A percentile compares a stretch with the other conserved stretches of the same genome.
phyloP scores from a whole-genome alignment of 35 echinoderm and acorn worm species.

The Heliocidaris tuberculata region DNA sequence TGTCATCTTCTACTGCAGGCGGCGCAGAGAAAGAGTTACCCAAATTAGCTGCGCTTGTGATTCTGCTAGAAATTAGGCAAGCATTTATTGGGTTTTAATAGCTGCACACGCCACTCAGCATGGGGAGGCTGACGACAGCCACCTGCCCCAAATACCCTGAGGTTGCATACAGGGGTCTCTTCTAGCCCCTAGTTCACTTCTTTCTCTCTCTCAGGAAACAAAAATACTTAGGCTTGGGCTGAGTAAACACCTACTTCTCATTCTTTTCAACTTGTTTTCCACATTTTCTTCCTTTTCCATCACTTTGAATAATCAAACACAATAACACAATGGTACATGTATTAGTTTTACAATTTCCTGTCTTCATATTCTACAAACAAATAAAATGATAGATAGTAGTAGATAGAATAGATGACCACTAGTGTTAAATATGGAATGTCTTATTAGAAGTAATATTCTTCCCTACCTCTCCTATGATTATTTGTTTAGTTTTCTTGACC shows the following conservation, averaged over 20 bases:
- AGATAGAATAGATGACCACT: too few relatives aligned
- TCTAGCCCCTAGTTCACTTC: background rate
- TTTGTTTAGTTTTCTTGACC: too few relatives aligned
- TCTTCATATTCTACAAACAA: too few relatives aligned
- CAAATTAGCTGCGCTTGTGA: conserved; percentile 19
- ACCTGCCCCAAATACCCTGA: conserved; percentile 24
- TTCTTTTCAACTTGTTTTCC: background rate
- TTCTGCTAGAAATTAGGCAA: conserved; percentile 23
- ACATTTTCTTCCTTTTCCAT: background rate
- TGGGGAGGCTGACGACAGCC: background rate
- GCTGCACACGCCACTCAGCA: conserved; percentile 25
- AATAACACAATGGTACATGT: too few relatives aligned
- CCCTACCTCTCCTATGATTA: too few relatives aligned
- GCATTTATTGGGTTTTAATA: conserved; percentile 27
- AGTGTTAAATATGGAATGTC: too few relatives aligned
- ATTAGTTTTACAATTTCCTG: too few relatives aligned
- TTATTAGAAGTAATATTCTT: too few relatives aligned
- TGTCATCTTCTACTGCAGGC: background rate
- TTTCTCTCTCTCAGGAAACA: background rate
- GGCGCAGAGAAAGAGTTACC: background rate
- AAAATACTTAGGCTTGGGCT: background rate
- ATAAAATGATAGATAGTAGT: too few relatives aligned
- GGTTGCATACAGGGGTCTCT: background rate
- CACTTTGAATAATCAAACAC: background rate
- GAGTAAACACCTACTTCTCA: conserved; percentile 15